Conservation (phyloP, 2,113 vertebrate species). For the Dasyprocta punctata region DNA sequence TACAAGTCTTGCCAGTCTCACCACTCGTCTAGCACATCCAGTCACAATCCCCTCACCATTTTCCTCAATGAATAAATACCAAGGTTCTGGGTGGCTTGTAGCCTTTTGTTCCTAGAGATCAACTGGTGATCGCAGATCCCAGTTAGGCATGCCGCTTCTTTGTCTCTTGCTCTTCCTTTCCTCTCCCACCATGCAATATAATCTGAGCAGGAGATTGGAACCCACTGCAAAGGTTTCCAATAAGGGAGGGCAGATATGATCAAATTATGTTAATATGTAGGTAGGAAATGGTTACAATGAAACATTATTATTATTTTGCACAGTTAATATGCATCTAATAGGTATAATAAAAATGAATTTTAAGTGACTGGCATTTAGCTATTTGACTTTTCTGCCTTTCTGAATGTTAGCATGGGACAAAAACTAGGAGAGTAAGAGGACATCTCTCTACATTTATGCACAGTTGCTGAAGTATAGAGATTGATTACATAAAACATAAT, state of each 20-base stretch:
- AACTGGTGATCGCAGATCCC: background rate
- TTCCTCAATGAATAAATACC: background rate
- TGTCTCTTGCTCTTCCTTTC: background rate
- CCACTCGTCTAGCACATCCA: background rate
- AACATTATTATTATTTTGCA: background rate
- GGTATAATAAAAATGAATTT: background rate
- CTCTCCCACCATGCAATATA: background rate
- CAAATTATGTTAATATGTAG: background rate
- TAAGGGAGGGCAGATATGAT: background rate
- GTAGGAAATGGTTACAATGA: background rate
- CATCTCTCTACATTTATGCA: slow-evolving; percentile 24
- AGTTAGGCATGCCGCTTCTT: background rate
- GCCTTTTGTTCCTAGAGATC: background rate
- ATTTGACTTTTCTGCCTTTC: slow-evolving; percentile 20
- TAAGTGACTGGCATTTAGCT: slow-evolving; percentile 6
- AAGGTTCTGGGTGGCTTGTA: background rate
- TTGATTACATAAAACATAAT: slow-evolving; percentile 51
- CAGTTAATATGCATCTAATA: background rate
- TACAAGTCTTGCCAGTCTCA: background rate
- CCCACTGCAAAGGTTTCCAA: background rate
- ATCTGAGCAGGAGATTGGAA: background rate
- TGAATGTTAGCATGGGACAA: background rate
- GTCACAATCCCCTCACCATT: background rate
- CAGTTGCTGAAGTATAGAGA: slow-evolving; percentile 41
- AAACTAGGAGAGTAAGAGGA: background rate